Evolutionary conservation across 2,888 invertebrate species (phyloP), one percentile per base, ranked within the genome.

Genomic region (Alloplasta piceator): DNA sequence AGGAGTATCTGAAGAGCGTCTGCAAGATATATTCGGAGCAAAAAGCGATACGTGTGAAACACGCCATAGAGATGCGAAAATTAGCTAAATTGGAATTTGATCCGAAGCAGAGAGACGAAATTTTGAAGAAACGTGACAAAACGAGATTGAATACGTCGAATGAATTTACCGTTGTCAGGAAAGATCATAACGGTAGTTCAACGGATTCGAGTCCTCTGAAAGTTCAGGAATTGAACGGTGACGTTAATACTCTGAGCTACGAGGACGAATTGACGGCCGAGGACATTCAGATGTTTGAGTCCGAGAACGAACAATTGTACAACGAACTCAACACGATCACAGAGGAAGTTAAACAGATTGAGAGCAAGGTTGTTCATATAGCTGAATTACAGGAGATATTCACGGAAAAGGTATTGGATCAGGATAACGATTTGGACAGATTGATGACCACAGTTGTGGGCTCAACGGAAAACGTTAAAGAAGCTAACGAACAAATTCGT

Each of bases 401-500:
- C 89, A 97, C 98, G 9, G 99, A 99, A 94, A 99, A 96, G 95
- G 95, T 99, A 26, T 93, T 98, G 70, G 96, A 98, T 90, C 99
- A 99, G 93, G 98, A 99, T 89, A 96, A 96, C 88, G 98, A 98
- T 87, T 96, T 99, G 85, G 98, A 98, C 87, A 94, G 97, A 85
- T 96, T 99, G 91, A 95, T 97, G 48, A 97, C 96, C 72, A 96
- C 96, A 5, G 97, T 98, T 0, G 96, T 98, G 16, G 96, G 97
- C 0, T 95, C 98, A 0, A 98, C 98, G 0, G 99, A 99, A 92
- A 98, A 99, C 92, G 96, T 99, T 12, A 96, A 96, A 90, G 98
- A 98, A 92, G 99, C 98, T 0, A 99, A 99, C 93, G 98, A 98
- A 89, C 98, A 99, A 93, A 98, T 99, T 70, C 94, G 98, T 84